Conservation (phyloP, 2,113 vertebrate species). For the Myotis yumanensis region DNA sequence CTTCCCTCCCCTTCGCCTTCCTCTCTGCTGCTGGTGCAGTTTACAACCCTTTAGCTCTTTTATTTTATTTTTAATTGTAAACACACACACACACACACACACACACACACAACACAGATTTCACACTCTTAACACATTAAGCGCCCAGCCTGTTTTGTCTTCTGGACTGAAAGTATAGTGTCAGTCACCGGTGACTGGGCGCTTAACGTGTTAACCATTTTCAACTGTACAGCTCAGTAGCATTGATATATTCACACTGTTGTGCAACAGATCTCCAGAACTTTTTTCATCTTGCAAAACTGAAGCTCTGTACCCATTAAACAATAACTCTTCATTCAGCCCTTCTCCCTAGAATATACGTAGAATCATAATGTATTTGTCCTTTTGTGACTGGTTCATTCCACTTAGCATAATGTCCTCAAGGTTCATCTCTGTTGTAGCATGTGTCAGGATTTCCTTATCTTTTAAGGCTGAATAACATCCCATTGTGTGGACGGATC, state of each 20-base stretch:
- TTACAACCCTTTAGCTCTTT: neutral
- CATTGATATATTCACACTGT: neutral
- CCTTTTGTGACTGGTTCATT: neutral
- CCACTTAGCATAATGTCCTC: neutral
- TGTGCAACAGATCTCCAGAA: neutral
- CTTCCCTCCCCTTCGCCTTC: too few species aligned
- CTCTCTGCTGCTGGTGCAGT: neutral
- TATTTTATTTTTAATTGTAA: neutral
- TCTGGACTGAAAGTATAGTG: too few species aligned
- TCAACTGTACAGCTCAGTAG: neutral
- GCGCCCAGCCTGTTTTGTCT: too few species aligned
- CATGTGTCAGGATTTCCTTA: neutral
- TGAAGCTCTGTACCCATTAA: neutral
- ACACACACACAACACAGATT: neutral
- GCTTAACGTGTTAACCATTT: neutral
- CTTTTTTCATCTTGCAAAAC: neutral
- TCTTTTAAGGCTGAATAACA: neutral
- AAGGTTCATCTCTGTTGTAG: neutral
- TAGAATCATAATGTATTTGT: neutral
- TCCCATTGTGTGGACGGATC: rapidly evolving
- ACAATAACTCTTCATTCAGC: too few species aligned
- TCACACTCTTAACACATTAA: neutral
- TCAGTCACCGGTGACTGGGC: too few species aligned
- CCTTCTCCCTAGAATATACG: neutral
- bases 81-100: neutral